A percentile compares a stretch with the other conserved stretches of the same genome.
Evolutionary conservation across 2,888 invertebrate genomes (phyloP).

Genomic region (Apamea sordens): DNA sequence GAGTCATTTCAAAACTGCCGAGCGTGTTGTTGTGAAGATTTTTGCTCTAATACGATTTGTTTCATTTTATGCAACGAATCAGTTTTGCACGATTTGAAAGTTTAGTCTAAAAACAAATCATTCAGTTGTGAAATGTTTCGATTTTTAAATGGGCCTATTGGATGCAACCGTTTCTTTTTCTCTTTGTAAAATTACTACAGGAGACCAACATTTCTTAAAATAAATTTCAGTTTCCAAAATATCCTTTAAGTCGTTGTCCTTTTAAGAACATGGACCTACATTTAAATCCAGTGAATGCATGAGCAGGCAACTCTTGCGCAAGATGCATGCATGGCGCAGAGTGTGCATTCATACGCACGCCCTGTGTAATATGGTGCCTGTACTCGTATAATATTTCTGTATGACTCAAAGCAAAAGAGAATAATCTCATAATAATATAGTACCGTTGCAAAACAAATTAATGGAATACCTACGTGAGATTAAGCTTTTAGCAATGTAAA

Average conservation of each 20-base stretch:
- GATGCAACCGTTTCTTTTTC: background rate
- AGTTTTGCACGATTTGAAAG: conserved; percentile 70
- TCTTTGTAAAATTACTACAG: background rate
- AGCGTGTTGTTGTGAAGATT: conserved; percentile 43
- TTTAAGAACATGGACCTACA: background rate
- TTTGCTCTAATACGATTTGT: conserved; percentile 58
- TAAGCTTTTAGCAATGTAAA: too few species aligned
- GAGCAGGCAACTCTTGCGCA: conserved; percentile 37
- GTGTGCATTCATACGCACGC: conserved; percentile 31
- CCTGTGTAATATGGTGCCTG: conserved; percentile 2
- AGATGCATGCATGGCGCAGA: conserved; percentile 28
- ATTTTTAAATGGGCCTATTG: conserved; percentile 6
- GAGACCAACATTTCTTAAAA: background rate
- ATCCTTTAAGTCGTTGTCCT: background rate
- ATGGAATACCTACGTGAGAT: background rate
- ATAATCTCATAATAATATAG: background rate
- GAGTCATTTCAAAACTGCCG: conserved; percentile 30
- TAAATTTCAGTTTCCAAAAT: background rate
- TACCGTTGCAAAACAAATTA: conserved; percentile 14
- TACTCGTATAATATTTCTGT: conserved; percentile 15
- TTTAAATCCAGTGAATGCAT: conserved; percentile 27
- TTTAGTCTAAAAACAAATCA: conserved; percentile 37
- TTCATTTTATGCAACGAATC: conserved; percentile 68
- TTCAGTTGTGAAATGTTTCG: conserved; percentile 36
- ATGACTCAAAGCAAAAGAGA: conserved; percentile 30